phyloP scores from a whole-genome alignment of 2,113 vertebrate genomes.

The Andinoacara biseriatus region DNA sequence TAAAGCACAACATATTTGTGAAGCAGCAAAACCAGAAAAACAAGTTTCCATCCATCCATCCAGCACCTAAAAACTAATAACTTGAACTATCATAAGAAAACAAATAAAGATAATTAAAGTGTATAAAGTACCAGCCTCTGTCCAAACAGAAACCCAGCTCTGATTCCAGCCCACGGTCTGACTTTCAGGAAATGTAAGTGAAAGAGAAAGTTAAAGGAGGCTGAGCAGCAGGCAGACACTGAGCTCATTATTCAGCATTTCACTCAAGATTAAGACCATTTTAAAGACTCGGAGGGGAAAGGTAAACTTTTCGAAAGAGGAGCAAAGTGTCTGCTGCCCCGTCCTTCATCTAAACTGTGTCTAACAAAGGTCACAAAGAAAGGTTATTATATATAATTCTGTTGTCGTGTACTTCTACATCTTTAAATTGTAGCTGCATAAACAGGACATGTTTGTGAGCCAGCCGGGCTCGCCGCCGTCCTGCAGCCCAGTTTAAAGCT shows the following conservation, averaged over 20 bases:
- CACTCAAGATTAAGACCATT: too few relatives aligned
- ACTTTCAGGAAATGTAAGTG: background rate
- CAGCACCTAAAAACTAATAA: fast-evolving
- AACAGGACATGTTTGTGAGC: too few relatives aligned
- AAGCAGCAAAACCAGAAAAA: too few relatives aligned
- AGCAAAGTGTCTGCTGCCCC: background rate
- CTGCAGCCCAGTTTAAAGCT: background rate
- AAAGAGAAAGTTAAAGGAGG: slow-evolving; percentile 27
- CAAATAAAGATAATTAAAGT: background rate
- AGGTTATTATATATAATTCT: too few relatives aligned
- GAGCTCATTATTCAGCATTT: fast-evolving
- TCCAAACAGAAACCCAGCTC: background rate
- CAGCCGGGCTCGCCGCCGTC: background rate
- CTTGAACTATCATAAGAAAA: fast-evolving
- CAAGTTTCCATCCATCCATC: too few relatives aligned
- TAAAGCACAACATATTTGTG: background rate
- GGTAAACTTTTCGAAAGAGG: background rate
- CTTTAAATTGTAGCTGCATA: background rate
- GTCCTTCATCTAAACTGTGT: background rate
- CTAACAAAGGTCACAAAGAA: too few relatives aligned
- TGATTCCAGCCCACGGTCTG: background rate
- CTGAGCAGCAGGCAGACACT: fast-evolving
- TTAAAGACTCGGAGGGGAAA: background rate
- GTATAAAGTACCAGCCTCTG: too few relatives aligned
- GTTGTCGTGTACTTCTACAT: too few relatives aligned